Conservation (phyloP, 1,140 invertebrate species). For the Acromyrmex heyeri region DNA sequence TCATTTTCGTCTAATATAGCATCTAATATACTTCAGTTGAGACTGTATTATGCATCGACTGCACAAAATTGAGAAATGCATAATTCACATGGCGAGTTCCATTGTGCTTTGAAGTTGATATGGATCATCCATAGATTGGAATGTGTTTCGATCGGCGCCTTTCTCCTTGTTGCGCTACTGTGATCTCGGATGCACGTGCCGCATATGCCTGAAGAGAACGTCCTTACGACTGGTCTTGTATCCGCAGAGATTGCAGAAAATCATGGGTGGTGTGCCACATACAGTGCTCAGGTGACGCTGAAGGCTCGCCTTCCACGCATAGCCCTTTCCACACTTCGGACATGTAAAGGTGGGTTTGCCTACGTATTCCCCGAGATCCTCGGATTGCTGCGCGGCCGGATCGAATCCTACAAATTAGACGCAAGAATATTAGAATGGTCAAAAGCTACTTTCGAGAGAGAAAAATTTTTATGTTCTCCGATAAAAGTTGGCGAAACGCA, state of each 20-base stretch:
- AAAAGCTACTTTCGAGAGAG: background rate
- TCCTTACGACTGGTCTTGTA: constrained; percentile 86
- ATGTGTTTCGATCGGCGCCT: background rate
- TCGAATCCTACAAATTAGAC: constrained; percentile 69
- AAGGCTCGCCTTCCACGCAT: constrained; percentile 82
- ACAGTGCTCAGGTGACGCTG: constrained; percentile 86
- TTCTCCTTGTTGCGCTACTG: background rate
- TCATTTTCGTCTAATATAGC: background rate
- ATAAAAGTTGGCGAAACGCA: background rate
- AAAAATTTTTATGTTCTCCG: background rate
- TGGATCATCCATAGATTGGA: background rate
- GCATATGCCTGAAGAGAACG: constrained; percentile 86
- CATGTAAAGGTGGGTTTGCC: constrained; percentile 75
- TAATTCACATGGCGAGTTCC: background rate
- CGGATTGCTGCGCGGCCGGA: constrained; percentile 3
- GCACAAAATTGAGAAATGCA: background rate
- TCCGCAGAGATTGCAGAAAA: constrained; percentile 86
- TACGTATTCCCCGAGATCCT: constrained; percentile 36
- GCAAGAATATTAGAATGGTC: constrained; percentile 44
- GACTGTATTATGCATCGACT: background rate
- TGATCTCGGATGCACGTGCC: constrained; percentile 57
- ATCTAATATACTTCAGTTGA: background rate
- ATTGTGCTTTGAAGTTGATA: background rate
- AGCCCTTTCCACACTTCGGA: constrained; percentile 83
- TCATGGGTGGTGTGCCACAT: constrained; percentile 86